These are phyloP conservation scores for Sialis lutaria DNA, from an alignment of 2,888 invertebrate genomes.

Conservation along the genomic window DNA sequence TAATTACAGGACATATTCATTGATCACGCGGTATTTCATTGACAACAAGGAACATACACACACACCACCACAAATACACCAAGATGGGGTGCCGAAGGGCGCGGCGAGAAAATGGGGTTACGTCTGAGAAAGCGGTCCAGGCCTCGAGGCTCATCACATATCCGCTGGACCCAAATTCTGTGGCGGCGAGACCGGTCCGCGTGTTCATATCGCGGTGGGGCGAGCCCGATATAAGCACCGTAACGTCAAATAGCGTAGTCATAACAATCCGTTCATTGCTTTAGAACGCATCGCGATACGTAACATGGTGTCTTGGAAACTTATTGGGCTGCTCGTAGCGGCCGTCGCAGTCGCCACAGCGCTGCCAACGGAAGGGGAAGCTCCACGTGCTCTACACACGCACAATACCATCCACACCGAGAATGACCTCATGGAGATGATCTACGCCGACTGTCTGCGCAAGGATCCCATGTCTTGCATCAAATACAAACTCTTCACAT, in stretches of 20 bases:
- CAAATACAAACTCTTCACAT: constrained; percentile 73
- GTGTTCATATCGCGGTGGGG: not conserved
- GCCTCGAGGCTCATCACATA: constrained; percentile 23
- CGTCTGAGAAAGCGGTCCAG: constrained; percentile 30
- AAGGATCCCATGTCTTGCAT: constrained; percentile 74
- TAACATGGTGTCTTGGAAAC: constrained; percentile 27
- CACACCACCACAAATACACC: no score
- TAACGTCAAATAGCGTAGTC: constrained; percentile 2
- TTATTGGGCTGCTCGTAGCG: constrained; percentile 30
- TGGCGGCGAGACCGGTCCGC: constrained; percentile 6
- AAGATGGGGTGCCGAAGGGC: no score
- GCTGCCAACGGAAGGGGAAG: constrained; percentile 43
- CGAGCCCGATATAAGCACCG: constrained; percentile 1
- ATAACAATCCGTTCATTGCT: constrained; percentile 9
- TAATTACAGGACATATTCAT: no score
- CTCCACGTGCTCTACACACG: constrained; percentile 26
- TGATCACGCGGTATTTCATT: no score
- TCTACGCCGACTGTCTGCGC: constrained; percentile 59
- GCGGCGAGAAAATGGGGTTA: constrained; percentile 22
- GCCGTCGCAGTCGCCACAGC: constrained; percentile 27
- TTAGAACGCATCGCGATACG: constrained; percentile 7
- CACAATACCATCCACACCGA: constrained; percentile 46
- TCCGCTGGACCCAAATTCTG: constrained; percentile 27
- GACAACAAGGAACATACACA: no score
- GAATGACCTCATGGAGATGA: constrained; percentile 62